Percentiles rank a stretch among this genome's conserved stretches.
Evolutionary conservation across 2,797 vertebrate genomes (phyloP).

Genomic region (Dendrocincla fuliginosa): DNA sequence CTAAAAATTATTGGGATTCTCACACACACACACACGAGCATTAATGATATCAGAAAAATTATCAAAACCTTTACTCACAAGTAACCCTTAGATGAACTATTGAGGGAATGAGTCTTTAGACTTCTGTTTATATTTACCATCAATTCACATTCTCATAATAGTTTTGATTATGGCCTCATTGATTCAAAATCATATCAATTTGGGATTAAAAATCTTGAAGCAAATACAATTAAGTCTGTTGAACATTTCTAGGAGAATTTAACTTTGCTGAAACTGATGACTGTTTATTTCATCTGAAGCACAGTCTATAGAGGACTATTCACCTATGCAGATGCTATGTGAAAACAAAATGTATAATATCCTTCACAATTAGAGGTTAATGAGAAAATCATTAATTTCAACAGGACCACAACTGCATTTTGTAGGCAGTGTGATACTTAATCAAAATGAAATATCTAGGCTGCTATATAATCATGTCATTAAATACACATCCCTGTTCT

Average conservation of each 20-base stretch:
- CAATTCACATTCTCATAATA: background rate
- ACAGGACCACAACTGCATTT: background rate
- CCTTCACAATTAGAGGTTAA: background rate
- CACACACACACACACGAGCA: background rate
- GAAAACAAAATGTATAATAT: background rate
- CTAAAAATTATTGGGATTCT: background rate
- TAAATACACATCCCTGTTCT: background rate
- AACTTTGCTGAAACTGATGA: background rate
- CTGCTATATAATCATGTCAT: background rate
- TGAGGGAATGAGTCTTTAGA: background rate
- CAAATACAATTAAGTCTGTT: background rate
- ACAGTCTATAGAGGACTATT: background rate
- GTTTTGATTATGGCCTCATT: background rate
- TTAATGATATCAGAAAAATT: background rate
- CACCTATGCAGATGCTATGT: background rate
- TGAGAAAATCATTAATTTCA: constrained; percentile 13
- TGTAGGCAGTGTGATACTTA: background rate
- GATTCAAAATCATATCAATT: background rate
- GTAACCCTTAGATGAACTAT: background rate
- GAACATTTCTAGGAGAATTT: background rate
- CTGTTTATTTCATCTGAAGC: background rate
- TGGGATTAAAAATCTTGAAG: background rate
- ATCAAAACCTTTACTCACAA: background rate
- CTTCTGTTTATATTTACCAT: background rate
- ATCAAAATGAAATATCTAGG: background rate